These are phyloP conservation scores for Acrocephalus scirpaceus DNA, from an alignment of 2,797 vertebrate species.

Conservation along the genomic window DNA sequence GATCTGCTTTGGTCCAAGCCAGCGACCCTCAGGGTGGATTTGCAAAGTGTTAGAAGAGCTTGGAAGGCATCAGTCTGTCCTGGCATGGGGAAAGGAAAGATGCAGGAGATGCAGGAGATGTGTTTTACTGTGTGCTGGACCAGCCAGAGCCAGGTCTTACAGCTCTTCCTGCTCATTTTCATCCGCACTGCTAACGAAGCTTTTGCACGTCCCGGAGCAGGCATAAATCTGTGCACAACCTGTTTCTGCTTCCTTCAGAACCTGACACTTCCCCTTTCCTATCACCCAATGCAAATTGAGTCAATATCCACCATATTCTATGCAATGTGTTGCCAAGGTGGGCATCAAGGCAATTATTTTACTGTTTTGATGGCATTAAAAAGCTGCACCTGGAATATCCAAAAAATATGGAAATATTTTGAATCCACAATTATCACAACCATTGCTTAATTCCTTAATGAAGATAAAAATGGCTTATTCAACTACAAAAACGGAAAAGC, in stretches of 20 bases:
- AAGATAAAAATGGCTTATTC: background rate
- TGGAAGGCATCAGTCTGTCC: background rate
- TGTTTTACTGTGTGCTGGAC: background rate
- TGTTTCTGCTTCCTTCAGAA: background rate
- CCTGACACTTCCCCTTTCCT: background rate
- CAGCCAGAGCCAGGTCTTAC: background rate
- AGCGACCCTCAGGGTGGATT: background rate
- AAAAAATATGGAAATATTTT: background rate
- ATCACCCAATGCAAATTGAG: background rate
- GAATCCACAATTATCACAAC: rapidly evolving
- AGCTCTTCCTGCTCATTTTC: background rate
- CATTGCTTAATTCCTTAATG: background rate
- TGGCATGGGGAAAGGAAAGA: background rate
- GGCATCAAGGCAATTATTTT: background rate
- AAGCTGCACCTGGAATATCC: background rate
- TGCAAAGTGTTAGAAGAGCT: background rate
- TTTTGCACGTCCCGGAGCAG: background rate
- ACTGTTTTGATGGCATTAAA: background rate
- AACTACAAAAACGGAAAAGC: background rate
- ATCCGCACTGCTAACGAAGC: background rate
- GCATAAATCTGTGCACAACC: background rate
- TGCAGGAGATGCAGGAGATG: background rate
- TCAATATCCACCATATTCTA: background rate
- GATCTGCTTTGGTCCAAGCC: background rate
- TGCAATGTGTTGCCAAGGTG: background rate